Evolutionary conservation across 2,888 invertebrate genomes (phyloP).

Genomic region (Conistra vaccinii): DNA sequence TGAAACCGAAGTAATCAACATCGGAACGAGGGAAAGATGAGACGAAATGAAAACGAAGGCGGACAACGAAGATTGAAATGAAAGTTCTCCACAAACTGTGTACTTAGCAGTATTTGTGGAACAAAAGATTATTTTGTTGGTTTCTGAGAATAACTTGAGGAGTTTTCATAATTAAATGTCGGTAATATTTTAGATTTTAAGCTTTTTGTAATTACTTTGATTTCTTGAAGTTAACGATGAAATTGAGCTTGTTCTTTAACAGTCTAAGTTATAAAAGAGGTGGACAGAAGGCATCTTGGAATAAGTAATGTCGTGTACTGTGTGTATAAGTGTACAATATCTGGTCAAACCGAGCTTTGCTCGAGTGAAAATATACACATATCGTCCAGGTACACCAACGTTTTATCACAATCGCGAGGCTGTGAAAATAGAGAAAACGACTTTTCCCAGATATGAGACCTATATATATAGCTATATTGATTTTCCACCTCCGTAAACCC

Average conservation of each 20-base stretch:
- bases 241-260: neutral
- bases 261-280: neutral
- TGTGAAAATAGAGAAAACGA: no score
- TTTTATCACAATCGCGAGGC: no score
- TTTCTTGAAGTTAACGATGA: neutral
- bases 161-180: slow-evolving; percentile 20
- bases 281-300: neutral
- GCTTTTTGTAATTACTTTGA: slow-evolving; percentile 13
- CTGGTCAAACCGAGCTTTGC: no score
- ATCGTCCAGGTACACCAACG: no score
- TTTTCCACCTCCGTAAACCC: no score
- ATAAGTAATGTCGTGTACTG: neutral
- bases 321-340: no score
- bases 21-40: slow-evolving; percentile 33
- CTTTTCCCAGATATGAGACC: no score
- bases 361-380: no score
- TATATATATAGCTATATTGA: no score
- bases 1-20: slow-evolving; percentile 51
- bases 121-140: slow-evolving; percentile 29
- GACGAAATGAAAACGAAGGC: slow-evolving; percentile 48
- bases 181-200: neutral
- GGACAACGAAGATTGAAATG: slow-evolving; percentile 23
- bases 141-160: slow-evolving; percentile 28
- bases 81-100: slow-evolving; percentile 36
- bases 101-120: slow-evolving; percentile 34